A percentile compares a stretch with the other conserved stretches of the same genome.
These are phyloP conservation scores for Manis crassicaudata DNA, from an alignment of 2,797 vertebrate genomes.

Conservation along the genomic window DNA sequence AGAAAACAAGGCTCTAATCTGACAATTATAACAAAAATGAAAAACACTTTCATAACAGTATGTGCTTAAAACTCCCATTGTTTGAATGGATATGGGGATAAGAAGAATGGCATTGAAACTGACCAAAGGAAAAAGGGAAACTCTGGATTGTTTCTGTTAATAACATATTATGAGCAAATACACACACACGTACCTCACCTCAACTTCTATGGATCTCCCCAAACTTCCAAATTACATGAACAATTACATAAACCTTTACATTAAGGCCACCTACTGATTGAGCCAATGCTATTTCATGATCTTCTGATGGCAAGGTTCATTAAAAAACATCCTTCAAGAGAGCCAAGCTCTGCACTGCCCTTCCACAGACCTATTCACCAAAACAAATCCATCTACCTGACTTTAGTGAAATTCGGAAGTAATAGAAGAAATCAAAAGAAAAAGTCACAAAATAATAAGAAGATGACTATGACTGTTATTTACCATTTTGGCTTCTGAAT, in stretches of 20 bases:
- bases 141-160: neutral
- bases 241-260: neutral
- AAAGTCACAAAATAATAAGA: slow-evolving; percentile 38
- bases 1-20: slow-evolving; percentile 12
- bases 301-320: neutral
- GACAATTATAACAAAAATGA: neutral
- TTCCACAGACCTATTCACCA: slow-evolving; percentile 71
- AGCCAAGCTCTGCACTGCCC: slow-evolving; percentile 5
- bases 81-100: neutral
- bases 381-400: slow-evolving; percentile 62
- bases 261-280: neutral
- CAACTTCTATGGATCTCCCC: neutral
- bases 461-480: neutral
- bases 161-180: neutral
- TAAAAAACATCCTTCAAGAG: slow-evolving; percentile 27
- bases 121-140: neutral
- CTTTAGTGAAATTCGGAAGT: slow-evolving; percentile 55
- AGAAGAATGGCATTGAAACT: neutral
- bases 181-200: neutral
- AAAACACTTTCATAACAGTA: neutral
- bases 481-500: slow-evolving; percentile 99
- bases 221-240: neutral
- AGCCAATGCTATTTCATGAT: neutral
- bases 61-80: neutral
- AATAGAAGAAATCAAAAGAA: slow-evolving; percentile 51